Base-by-base conservation (phyloP, 1,140 invertebrate genomes). In the Scaptomyza hsui region DNA sequence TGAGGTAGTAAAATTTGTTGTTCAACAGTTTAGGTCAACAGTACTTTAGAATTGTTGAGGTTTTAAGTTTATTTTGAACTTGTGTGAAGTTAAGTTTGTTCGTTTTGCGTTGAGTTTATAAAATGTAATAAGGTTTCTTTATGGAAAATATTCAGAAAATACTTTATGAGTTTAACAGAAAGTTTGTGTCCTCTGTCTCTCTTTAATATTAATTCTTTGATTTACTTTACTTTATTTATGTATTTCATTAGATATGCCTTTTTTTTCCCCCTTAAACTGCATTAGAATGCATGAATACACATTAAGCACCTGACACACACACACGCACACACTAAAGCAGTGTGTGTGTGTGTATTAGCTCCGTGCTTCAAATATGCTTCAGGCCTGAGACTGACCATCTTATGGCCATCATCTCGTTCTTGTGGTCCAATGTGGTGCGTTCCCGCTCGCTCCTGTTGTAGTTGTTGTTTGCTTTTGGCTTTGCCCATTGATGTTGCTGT, bases 231-330 rank as follows among this genome's bases (percentile, higher is more conserved):
- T 6, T n/a, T 12, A 35, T 19, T 18, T 6, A 6, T n/a, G n/a
- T n/a, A 35, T 5, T 37, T 16, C 16, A 35, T 3, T 35, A 35
- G 12, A n/a, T 35, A 35, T 35, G 2, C 12, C 12, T 1, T n/a
- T 35, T 35, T 35, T 29, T 0, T 53, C 5, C 4, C 12, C 15
- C 21, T 24, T 53, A 41, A 39, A 53, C 18, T 19, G 13, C 37
- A 55, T 42, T 26, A 42, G 15, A 9, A 55, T 16, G 52, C 52
- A 39, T 21, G 29, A 37, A 32, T 45, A 42, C 13, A 45, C 15
- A 32, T 21, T 48, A 35, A 64, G 24, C 13, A 39, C 13, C 56
- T 32, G 37, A 15, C 32, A 41, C 39, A 55, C 35, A 49, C 26
- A 35, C n/a, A 42, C 9, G 44, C 15, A 21, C 9, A 13, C 6